A percentile compares a stretch with the other conserved stretches of the same genome.
phyloP scores from a whole-genome alignment of 2,113 vertebrate genomes.

The Bothrops jararaca region DNA sequence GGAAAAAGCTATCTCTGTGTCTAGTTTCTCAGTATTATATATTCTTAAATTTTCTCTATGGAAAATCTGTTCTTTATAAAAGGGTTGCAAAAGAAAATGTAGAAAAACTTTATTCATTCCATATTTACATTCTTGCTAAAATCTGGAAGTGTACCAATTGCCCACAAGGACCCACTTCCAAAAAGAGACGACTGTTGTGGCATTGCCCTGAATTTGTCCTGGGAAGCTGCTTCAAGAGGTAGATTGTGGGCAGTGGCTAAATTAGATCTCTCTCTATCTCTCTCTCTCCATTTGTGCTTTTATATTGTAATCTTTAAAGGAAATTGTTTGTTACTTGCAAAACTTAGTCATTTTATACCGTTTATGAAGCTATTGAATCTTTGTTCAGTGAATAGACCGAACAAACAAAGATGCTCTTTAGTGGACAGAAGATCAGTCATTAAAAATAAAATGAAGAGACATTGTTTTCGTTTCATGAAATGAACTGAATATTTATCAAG shows the following conservation, averaged over 20 bases:
- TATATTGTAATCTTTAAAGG: neutral
- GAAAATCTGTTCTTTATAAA: slow-evolving; percentile 98
- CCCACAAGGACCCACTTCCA: slow-evolving; percentile 65
- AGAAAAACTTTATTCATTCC: slow-evolving; percentile 87
- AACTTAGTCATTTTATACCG: neutral
- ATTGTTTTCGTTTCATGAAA: neutral
- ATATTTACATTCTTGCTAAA: slow-evolving; percentile 85
- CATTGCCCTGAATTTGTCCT: neutral
- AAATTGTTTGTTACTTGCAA: neutral
- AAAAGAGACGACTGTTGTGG: slow-evolving; percentile 55
- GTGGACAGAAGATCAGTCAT: neutral
- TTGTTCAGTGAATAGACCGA: neutral
- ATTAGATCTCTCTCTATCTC: neutral
- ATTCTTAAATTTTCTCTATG: slow-evolving; percentile 93
- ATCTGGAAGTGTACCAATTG: slow-evolving; percentile 80
- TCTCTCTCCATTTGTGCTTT: neutral
- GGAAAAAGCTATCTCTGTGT: neutral
- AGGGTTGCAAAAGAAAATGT: slow-evolving; percentile 81
- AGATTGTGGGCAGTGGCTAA: neutral
- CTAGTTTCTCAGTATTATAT: slow-evolving; percentile 85
- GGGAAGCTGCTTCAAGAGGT: neutral
- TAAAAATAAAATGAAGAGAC: neutral
- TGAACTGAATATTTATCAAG: neutral
- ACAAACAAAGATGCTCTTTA: neutral
- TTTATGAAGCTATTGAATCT: neutral